Percentiles rank a stretch among this genome's conserved stretches.
phyloP scores from a whole-genome alignment of 2,113 vertebrate species.

The Chlorodrepanis virens region DNA sequence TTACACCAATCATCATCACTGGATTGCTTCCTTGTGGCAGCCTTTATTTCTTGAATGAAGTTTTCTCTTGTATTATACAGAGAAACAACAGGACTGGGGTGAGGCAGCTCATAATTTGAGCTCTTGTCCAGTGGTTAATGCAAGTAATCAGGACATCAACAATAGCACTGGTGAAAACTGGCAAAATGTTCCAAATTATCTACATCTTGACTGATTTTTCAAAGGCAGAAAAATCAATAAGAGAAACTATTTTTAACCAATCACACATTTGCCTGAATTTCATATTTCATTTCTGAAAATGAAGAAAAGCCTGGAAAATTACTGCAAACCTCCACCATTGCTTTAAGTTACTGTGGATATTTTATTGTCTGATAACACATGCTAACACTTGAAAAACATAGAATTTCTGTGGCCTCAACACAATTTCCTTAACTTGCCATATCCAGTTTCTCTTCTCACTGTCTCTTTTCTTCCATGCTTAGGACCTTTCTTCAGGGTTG shows the following conservation, averaged over 20 bases:
- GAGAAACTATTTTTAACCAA: background rate
- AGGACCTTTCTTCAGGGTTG: background rate
- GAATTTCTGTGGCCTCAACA: background rate
- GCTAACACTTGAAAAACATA: background rate
- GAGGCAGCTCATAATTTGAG: background rate
- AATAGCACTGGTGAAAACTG: background rate
- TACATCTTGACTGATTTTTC: background rate
- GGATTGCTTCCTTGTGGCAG: background rate
- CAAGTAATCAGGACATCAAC: background rate
- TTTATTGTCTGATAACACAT: background rate
- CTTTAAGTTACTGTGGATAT: background rate
- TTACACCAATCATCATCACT: background rate
- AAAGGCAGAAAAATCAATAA: background rate
- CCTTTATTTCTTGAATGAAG: background rate
- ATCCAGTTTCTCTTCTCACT: background rate
- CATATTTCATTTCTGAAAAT: background rate
- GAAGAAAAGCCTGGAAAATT: background rate
- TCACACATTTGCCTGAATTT: background rate
- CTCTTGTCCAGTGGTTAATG: background rate
- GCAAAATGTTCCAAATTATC: background rate
- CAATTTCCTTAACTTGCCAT: background rate
- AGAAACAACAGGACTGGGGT: background rate
- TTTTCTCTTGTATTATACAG: background rate
- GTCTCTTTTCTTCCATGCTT: background rate
- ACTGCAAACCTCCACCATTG: background rate